phyloP scores from a whole-genome alignment of 2,113 vertebrate species.

The Bos indicus region DNA sequence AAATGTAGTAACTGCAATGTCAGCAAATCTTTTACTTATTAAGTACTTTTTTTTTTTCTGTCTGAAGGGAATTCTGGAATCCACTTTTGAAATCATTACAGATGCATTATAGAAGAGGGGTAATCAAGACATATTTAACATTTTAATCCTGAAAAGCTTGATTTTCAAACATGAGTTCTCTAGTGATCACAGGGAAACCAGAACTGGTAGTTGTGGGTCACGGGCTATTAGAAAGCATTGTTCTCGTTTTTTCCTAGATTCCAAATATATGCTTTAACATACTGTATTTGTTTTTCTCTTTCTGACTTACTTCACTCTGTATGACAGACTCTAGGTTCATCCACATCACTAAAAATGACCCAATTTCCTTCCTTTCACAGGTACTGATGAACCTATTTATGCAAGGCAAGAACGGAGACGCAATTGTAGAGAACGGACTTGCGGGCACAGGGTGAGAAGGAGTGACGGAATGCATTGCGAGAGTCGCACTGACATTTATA shows the following conservation, averaged over 20 bases:
- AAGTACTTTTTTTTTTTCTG: constrained; percentile 53
- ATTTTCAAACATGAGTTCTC: not conserved
- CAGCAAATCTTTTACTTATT: constrained; percentile 54
- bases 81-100: constrained; percentile 37
- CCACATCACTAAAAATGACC: not conserved
- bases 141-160: constrained; percentile 4
- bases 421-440: not conserved
- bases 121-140: constrained; percentile 47
- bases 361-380: not conserved
- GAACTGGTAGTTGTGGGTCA: not conserved
- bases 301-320: not conserved
- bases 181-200: not conserved
- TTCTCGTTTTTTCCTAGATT: not conserved
- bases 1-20: constrained; percentile 43
- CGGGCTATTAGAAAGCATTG: not conserved
- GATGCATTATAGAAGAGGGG: constrained; percentile 29
- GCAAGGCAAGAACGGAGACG: not conserved
- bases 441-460: not conserved
- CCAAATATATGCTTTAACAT: not conserved
- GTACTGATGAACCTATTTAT: not conserved
- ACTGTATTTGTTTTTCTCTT: not conserved
- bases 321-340: not conserved
- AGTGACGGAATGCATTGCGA: not conserved
- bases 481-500: not conserved
- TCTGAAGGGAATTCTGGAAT: constrained; percentile 32